These are phyloP conservation scores for Drosophila bifasciata DNA, from an alignment of 1,140 invertebrate species.

Conservation along the genomic window DNA sequence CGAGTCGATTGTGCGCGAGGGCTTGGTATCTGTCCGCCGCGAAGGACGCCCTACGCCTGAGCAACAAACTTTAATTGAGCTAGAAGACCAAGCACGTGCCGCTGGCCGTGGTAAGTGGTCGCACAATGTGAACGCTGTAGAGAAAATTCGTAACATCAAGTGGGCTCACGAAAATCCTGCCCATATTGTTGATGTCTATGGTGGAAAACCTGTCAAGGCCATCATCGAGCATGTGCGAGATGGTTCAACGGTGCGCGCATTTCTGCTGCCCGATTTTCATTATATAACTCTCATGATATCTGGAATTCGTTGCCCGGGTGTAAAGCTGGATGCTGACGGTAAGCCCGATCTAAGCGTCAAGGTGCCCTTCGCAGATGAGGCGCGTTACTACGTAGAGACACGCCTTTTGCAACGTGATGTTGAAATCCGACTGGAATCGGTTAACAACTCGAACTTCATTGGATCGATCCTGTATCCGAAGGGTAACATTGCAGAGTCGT, in stretches of 20 bases:
- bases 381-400: slow-evolving; percentile 95
- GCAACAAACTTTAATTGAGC: slow-evolving; percentile 89
- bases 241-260: slow-evolving; percentile 96
- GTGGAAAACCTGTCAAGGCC: slow-evolving; percentile 92
- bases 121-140: slow-evolving; percentile 84
- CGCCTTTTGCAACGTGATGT: slow-evolving; percentile 96
- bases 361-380: slow-evolving; percentile 85
- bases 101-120: slow-evolving; percentile 95
- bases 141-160: slow-evolving; percentile 93
- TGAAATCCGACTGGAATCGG: slow-evolving; percentile 95
- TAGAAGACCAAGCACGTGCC: slow-evolving; percentile 95
- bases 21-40: slow-evolving; percentile 92
- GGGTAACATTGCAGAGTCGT: slow-evolving; percentile 97
- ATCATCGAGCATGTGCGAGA: slow-evolving; percentile 98
- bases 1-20: slow-evolving; percentile 94
- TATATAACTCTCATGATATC: slow-evolving; percentile 97
- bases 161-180: slow-evolving; percentile 94
- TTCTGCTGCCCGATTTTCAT: slow-evolving; percentile 91
- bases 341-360: slow-evolving; percentile 86
- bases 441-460: slow-evolving; percentile 96
- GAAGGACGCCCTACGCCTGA: slow-evolving; percentile 90
- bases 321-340: slow-evolving; percentile 89
- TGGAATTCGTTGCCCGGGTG: slow-evolving; percentile 94
- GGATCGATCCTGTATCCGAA: slow-evolving; percentile 97
- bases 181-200: slow-evolving; percentile 91